Evolutionary conservation across 2,888 invertebrate genomes (phyloP), one percentile per base, ranked within the genome.

Genomic region (Anoncus sp.): DNA sequence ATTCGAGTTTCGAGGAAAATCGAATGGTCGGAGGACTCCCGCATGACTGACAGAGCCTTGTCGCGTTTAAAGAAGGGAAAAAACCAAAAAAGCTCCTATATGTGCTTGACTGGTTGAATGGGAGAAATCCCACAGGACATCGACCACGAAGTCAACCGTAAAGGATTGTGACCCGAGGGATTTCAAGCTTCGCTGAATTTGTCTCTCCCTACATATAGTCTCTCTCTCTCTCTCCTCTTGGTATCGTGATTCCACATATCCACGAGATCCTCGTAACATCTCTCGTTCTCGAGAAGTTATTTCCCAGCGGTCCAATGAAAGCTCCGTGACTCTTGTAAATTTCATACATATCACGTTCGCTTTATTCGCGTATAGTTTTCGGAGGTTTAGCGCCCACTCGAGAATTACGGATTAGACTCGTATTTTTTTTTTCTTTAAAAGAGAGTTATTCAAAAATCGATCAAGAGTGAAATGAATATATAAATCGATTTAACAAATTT

Each of bases 131-230:
- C 74, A 20, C 65, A 55, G 70, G 63, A 70, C 53, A 65, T 43
- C 65, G 55, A 18, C 18, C 43, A 40, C 31, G 49, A 78, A 74
- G 77, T 60, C 74, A 49, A 60, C 70, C 55, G 74, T 71, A 60
- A 78, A 70, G 70, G 74, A 78, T 66, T 70, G 70, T 70, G 53
- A 70, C 55, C 35, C 47, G 65, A 55, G 47, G 47, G 74, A 66
- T 78, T 78, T 63, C 60, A 43, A 40, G 66, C 77, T 69, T 40
- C 38, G 53, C 22, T 66, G 66, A 60, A 70, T 70, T 70, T 60
- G 70, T 74, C 77, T 35, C 7, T 35, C 14, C 18, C 31, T 38
- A 7, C 7, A 31, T 31, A 31, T 31, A 31, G 14, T 4, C 57
- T 59, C 38, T 20, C 55, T 35, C 55, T 31, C 9, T 55, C 35